Conservation (phyloP, 1,140 invertebrate species). For the Caenorhabditis latens region DNA sequence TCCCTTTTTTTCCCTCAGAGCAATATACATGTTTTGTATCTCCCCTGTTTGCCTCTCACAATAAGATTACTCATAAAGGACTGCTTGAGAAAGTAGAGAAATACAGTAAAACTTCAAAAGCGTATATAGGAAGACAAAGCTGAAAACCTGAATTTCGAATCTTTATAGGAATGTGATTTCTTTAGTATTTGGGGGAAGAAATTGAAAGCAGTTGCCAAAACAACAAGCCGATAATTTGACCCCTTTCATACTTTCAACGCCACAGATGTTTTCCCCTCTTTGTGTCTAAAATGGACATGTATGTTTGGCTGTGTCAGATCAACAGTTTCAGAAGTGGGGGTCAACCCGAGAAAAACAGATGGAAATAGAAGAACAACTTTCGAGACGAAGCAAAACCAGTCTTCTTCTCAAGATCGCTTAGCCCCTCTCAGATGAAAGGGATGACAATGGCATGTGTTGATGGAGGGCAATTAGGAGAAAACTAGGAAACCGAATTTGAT, state of each 20-base stretch:
- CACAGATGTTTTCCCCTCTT: background rate
- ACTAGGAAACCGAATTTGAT: conserved; percentile 29
- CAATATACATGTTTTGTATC: conserved; percentile 47
- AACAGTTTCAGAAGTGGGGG: conserved; percentile 16
- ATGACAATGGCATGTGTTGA: conserved; percentile 3
- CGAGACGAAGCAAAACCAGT: conserved; percentile 7
- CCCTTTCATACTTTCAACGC: background rate
- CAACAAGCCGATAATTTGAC: conserved; percentile 31
- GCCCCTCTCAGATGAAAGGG: background rate
- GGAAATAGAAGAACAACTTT: no score
- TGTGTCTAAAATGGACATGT: background rate
- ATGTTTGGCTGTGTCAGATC: background rate
- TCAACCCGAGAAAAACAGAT: background rate
- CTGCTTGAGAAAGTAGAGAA: background rate
- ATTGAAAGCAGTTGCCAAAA: background rate
- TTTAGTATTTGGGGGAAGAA: background rate
- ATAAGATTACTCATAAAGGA: conserved; percentile 45
- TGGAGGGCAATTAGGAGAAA: conserved; percentile 31
- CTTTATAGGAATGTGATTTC: no score
- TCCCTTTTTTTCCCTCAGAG: conserved; percentile 18
- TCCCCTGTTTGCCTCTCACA: background rate
- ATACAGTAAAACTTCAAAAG: background rate
- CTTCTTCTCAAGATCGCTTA: conserved; percentile 9
- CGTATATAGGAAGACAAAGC: background rate
- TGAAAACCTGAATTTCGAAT: background rate